Conservation (phyloP, 2,888 invertebrate genomes). For the Encarsia formosa region DNA sequence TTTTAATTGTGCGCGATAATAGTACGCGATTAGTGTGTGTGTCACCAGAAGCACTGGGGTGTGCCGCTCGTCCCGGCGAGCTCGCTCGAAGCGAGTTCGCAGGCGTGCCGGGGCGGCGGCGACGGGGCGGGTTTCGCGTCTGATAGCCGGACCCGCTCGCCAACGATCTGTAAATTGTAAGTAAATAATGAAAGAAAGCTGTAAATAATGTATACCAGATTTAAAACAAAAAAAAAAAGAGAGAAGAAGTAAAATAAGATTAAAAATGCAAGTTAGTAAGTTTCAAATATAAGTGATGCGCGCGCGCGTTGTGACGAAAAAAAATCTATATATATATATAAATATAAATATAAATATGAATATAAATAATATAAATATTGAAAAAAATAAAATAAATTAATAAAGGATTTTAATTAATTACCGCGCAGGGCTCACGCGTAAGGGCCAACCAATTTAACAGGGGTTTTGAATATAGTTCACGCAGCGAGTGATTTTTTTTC, state of each 20-base stretch:
- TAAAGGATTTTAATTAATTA: too few relatives aligned
- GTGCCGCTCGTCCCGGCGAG: background rate
- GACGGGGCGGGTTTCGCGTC: background rate
- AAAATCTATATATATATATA: background rate
- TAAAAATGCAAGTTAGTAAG: conserved; percentile 39
- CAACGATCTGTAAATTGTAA: conserved; percentile 37
- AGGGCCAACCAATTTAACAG: too few relatives aligned
- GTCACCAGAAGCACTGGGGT: background rate
- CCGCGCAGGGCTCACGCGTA: too few relatives aligned
- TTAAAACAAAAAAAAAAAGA: too few relatives aligned
- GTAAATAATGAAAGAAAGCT: conserved; percentile 46
- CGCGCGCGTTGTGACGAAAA: too few relatives aligned
- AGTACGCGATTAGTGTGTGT: background rate
- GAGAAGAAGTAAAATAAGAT: too few relatives aligned
- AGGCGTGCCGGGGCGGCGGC: too few relatives aligned
- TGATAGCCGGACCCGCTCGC: background rate
- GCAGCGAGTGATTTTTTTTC: too few relatives aligned
- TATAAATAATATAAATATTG: conserved; percentile 11
- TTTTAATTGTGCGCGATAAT: background rate
- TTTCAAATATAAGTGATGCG: conserved; percentile 43
- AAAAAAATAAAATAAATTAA: background rate
- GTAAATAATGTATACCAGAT: conserved; percentile 50
- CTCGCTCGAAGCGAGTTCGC: too few relatives aligned
- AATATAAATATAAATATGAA: conserved; percentile 5
- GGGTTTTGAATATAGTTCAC: too few relatives aligned